Evolutionary conservation across 2,113 vertebrate genomes (phyloP), one percentile per base, ranked within the genome.

Genomic region (Gallinago paraguaiae): DNA sequence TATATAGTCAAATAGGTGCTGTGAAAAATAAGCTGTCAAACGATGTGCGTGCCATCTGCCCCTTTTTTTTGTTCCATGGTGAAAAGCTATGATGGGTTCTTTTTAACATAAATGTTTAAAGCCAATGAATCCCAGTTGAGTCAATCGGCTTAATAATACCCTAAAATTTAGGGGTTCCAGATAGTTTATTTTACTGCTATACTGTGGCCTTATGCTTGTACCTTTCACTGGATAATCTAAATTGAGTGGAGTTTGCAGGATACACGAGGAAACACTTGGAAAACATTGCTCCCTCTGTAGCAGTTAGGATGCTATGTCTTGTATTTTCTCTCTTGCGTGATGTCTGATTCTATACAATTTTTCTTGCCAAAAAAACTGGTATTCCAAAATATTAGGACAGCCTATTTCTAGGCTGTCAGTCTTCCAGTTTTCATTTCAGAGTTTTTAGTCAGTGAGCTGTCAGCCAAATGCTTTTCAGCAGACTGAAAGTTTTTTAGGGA

Each of bases 341-440:
- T 67, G 54, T 82, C 71, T 90, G 68, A 81, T 88, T 92, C 43
- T 74, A 70, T 77, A 75, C 3, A 25, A 23, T 63, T 83, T 94
- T 92, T 81, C 79, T 78, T 95, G 94, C 92, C 91, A 95, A 95
- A 92, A 94, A 27, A 3, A 45, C 43, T 78, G n/a, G 27, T 90
- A 53, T 93, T 94, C 94, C 82, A 81, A 93, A 95, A 74, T 94
- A 94, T 86, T 93, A 79, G 81, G 88, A 88, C 68, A 90, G 88
- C 60, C 82, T 96, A 83, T 86, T 95, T 96, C 86, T 95, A 88
- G 83, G 65, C 43, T 96, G 90, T 94, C 88, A 63, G 68, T 93
- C 88, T 92, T 96, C 88, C 95, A 92, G 90, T 90, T 88, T 93
- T 93, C 75, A 77, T 92, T 93, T 93, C 46, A 81, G 94, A 93